A percentile compares a stretch with the other conserved stretches of the same genome.
Evolutionary conservation across 2,113 vertebrate species (phyloP).

Genomic region (Miniopterus natalensis): DNA sequence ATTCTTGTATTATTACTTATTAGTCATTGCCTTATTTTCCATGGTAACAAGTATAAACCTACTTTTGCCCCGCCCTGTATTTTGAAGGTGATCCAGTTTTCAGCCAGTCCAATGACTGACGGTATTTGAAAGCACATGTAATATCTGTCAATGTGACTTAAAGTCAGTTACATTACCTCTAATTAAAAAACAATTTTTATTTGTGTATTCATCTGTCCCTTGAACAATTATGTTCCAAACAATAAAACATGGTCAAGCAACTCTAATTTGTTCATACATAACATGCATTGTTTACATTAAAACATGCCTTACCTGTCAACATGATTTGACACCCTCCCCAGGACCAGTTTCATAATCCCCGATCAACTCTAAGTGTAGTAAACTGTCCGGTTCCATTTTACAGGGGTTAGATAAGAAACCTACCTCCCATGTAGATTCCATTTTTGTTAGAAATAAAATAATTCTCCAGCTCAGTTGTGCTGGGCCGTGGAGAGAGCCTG

Average conservation of each 20-base stretch:
- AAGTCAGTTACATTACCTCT: neutral
- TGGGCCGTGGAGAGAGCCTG: neutral
- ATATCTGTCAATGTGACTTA: neutral
- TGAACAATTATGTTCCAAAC: conserved; percentile 82
- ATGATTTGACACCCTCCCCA: neutral
- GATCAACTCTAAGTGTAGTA: neutral
- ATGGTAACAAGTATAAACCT: too few species aligned
- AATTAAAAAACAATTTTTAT: neutral
- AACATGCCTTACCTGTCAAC: conserved; percentile 58
- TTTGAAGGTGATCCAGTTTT: conserved; percentile 54
- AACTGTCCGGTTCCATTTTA: neutral
- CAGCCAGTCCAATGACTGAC: conserved; percentile 21
- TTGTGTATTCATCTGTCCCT: conserved; percentile 48
- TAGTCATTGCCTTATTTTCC: too few species aligned
- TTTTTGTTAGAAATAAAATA: neutral
- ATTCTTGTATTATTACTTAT: too few species aligned
- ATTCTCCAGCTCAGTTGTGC: neutral
- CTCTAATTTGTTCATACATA: neutral
- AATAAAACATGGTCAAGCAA: conserved; percentile 66
- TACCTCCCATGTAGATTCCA: neutral
- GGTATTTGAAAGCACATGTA: neutral
- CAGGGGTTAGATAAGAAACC: neutral
- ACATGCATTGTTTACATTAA: neutral
- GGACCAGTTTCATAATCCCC: neutral
- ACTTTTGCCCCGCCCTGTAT: neutral